Conservation (phyloP, 2,113 vertebrate genomes). For the Megalops atlanticus region DNA sequence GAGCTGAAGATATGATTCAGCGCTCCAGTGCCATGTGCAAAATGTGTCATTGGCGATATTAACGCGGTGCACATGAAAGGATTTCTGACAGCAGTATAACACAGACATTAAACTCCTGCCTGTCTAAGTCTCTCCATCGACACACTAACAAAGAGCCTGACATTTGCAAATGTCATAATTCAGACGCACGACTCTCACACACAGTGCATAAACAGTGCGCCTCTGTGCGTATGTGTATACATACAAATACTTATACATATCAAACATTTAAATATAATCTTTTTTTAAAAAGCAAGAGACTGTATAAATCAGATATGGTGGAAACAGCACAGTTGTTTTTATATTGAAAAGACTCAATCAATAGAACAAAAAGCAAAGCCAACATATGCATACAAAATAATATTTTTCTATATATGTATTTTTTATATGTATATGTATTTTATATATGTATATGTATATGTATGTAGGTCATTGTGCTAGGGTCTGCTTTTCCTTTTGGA, state of each 20-base stretch:
- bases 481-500: too few species aligned
- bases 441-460: too few species aligned
- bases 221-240: background rate
- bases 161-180: constrained; percentile 12
- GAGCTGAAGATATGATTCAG: background rate
- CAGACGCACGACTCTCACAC: background rate
- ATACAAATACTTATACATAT: background rate
- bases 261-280: too few species aligned
- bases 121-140: background rate
- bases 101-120: background rate
- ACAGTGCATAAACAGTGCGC: background rate
- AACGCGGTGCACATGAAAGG: background rate
- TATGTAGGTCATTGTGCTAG: too few species aligned
- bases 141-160: background rate
- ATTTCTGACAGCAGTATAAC: background rate
- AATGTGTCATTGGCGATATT: constrained; percentile 4
- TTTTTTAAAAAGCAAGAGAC: too few species aligned
- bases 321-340: too few species aligned
- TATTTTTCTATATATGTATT: too few species aligned
- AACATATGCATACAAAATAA: too few species aligned
- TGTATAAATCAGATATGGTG: too few species aligned
- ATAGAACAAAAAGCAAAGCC: too few species aligned
- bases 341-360: too few species aligned
- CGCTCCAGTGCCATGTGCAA: background rate
- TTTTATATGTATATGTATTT: too few species aligned